Conservation (phyloP, 2,113 vertebrate species). For the Sturnira hondurensis region DNA sequence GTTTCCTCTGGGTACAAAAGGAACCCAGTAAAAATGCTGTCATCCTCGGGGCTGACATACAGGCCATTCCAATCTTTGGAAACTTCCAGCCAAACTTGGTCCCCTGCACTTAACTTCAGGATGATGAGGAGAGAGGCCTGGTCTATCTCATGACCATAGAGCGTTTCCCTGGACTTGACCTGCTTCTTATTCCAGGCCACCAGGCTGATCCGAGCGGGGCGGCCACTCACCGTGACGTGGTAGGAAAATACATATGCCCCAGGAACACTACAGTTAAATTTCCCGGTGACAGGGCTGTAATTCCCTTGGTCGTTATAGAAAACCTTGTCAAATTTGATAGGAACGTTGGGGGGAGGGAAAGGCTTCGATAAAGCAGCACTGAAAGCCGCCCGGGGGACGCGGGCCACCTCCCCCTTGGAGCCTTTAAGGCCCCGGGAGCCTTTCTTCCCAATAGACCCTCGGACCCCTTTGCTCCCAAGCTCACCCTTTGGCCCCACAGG, state of each 20-base stretch:
- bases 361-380: conserved; percentile 92
- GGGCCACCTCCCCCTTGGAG: conserved; percentile 78
- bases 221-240: conserved; percentile 92
- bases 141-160: conserved; percentile 95
- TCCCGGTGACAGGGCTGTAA: conserved; percentile 87
- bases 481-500: conserved; percentile 84
- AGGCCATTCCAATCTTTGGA: conserved; percentile 94
- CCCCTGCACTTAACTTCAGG: conserved; percentile 85
- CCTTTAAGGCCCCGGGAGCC: conserved; percentile 91
- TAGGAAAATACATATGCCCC: conserved; percentile 95
- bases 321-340: conserved; percentile 92
- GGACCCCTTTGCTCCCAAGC: conserved; percentile 86
- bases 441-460: conserved; percentile 89
- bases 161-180: conserved; percentile 90
- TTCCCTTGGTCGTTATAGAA: conserved; percentile 90
- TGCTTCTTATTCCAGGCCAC: conserved; percentile 87
- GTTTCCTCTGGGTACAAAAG: conserved; percentile 88
- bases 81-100: conserved; percentile 96
- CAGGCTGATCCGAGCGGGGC: conserved; percentile 89
- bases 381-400: conserved; percentile 86
- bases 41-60: conserved; percentile 92
- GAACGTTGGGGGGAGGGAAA: conserved; percentile 90
- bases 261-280: conserved; percentile 90
- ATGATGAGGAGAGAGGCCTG: conserved; percentile 92
- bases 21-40: conserved; percentile 95